phyloP scores from a whole-genome alignment of 2,113 vertebrate species.

The Cariama cristata region DNA sequence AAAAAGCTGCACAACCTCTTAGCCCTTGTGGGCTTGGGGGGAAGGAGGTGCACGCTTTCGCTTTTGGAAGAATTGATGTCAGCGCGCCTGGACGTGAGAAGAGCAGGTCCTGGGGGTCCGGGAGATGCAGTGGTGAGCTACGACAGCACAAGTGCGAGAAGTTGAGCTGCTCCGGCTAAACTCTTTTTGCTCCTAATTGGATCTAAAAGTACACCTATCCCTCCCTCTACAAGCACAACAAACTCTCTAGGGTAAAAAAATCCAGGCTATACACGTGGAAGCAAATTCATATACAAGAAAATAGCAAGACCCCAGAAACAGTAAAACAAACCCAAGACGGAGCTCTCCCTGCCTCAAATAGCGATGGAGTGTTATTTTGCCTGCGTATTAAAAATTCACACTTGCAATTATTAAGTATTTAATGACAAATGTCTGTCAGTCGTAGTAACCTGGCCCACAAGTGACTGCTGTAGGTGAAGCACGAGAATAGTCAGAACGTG shows the following conservation, averaged over 20 bases:
- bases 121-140: neutral
- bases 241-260: neutral
- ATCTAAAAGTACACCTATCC: neutral
- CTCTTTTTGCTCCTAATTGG: neutral
- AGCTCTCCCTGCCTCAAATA: neutral
- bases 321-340: neutral
- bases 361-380: neutral
- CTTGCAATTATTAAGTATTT: neutral
- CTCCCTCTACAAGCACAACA: neutral
- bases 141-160: neutral
- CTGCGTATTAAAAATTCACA: neutral
- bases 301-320: neutral
- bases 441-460: neutral
- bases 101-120: neutral
- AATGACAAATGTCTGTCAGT: neutral
- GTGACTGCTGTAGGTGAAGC: neutral
- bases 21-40: fast-evolving
- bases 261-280: neutral
- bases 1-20: neutral
- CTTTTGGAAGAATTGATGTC: neutral
- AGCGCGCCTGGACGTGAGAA: fast-evolving
- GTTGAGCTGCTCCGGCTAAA: neutral
- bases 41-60: neutral
- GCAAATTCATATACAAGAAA: neutral
- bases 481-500: fast-evolving